phyloP scores from a whole-genome alignment of 2,113 vertebrate species.

The Amblyopsis rosae region DNA sequence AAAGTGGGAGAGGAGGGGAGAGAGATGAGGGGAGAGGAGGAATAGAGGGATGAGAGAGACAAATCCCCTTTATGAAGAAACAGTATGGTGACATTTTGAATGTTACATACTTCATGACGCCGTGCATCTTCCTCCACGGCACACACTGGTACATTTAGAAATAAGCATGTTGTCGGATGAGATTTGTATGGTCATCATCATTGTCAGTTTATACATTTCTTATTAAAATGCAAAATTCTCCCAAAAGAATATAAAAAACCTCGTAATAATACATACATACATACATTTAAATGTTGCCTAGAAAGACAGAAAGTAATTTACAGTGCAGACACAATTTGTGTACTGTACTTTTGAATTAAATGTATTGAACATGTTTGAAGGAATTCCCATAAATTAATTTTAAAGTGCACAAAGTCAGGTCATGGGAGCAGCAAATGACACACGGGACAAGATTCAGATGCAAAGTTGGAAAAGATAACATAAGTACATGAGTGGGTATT shows the following conservation, averaged over 20 bases:
- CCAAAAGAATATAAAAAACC: too few relatives aligned
- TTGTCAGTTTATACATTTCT: too few relatives aligned
- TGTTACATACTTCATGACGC: not conserved
- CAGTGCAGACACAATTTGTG: too few relatives aligned
- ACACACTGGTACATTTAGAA: not conserved
- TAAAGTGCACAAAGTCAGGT: not conserved
- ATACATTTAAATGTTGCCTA: too few relatives aligned
- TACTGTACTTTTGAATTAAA: not conserved
- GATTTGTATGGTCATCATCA: too few relatives aligned
- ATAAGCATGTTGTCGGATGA: too few relatives aligned
- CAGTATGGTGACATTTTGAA: not conserved
- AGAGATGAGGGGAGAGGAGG: too few relatives aligned
- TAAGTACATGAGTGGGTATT: not conserved
- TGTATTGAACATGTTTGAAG: not conserved
- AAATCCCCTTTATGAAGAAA: not conserved
- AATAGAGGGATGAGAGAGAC: not conserved
- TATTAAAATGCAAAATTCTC: too few relatives aligned
- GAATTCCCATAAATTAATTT: not conserved
- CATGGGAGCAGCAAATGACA: not conserved
- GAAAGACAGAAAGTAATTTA: too few relatives aligned
- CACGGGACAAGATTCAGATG: constrained; percentile 10
- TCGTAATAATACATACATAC: too few relatives aligned
- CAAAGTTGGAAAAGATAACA: constrained; percentile 13
- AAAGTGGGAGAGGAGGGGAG: not conserved
- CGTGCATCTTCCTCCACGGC: too few relatives aligned